A percentile compares a stretch with the other conserved stretches of the same genome.
phyloP scores from a whole-genome alignment of 2,797 vertebrate genomes.

The Galaxias olidus region DNA sequence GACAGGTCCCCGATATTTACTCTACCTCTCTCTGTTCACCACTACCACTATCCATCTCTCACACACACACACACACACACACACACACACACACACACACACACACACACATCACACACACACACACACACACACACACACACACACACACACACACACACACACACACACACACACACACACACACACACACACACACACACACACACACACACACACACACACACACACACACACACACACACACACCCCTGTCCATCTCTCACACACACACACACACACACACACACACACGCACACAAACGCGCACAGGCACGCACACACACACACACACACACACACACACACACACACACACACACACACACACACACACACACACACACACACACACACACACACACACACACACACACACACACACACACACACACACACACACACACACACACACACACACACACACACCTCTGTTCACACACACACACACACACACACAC shows the following conservation, averaged over 20 bases:
- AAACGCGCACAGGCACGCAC: conserved; percentile 1
- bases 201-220: neutral
- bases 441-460: neutral
- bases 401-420: conserved; percentile 1
- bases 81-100: neutral
- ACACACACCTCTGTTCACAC: neutral
- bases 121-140: neutral
- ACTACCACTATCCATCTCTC: neutral
- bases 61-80: neutral
- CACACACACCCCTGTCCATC: too few species aligned
- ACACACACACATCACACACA: neutral
- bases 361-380: neutral
- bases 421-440: conserved; percentile 4
- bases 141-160: neutral
- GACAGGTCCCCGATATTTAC: too few species aligned
- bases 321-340: conserved; percentile 1
- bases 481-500: neutral
- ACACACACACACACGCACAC: too few species aligned
- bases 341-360: conserved; percentile 9
- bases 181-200: neutral
- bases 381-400: conserved; percentile 1
- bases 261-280: too few species aligned
- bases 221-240: neutral
- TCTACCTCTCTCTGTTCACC: too few species aligned
- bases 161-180: neutral